phyloP scores from a whole-genome alignment of 2,797 vertebrate species.

The Urophycis tenuis region DNA sequence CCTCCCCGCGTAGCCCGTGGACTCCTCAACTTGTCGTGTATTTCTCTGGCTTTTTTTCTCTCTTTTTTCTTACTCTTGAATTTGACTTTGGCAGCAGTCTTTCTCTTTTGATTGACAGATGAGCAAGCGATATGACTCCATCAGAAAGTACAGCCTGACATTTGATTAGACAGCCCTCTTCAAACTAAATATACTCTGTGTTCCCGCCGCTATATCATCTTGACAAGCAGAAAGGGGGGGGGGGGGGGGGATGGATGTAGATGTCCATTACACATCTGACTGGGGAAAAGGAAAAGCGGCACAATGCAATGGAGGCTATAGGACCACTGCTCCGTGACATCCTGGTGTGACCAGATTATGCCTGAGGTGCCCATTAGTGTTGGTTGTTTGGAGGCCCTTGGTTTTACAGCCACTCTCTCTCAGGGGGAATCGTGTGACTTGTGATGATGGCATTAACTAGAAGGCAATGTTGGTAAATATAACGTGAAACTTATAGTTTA shows the following conservation, averaged over 20 bases:
- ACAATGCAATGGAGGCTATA: not conserved
- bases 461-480: not conserved
- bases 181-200: constrained; percentile 66
- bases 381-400: not conserved
- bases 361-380: not conserved
- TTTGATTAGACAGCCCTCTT: constrained; percentile 68
- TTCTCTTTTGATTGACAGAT: constrained; percentile 64
- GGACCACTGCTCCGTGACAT: constrained; percentile 4
- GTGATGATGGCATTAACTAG: not conserved
- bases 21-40: constrained; percentile 50
- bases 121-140: constrained; percentile 60
- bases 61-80: constrained; percentile 52
- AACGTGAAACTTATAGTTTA: not conserved
- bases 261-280: constrained; percentile 35
- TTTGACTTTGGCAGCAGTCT: constrained; percentile 65
- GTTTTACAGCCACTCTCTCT: not conserved
- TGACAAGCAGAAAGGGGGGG: constrained; percentile 59
- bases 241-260: constrained; percentile 34
- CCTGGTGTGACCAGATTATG: not conserved
- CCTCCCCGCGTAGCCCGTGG: not conserved
- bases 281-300: constrained; percentile 13
- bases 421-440: not conserved
- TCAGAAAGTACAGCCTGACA: constrained; percentile 68
- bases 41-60: constrained; percentile 42
- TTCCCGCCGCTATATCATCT: constrained; percentile 64